These are phyloP conservation scores for Mormyrus iriodes DNA, from an alignment of 2,113 vertebrate species.

Conservation along the genomic window DNA sequence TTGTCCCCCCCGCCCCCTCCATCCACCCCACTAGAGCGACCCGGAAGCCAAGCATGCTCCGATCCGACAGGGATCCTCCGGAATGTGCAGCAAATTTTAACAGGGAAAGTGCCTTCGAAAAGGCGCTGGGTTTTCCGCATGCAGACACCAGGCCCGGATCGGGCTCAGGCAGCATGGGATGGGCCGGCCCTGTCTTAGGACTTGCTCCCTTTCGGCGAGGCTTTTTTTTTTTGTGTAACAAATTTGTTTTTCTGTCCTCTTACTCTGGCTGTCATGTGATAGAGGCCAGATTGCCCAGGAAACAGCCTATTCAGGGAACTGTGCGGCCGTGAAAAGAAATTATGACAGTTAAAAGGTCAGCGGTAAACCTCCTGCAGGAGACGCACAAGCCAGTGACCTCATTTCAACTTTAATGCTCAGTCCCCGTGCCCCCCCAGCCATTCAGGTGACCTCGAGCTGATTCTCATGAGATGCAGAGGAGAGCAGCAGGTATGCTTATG, in stretches of 20 bases:
- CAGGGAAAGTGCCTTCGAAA: not conserved
- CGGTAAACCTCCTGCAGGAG: constrained; percentile 48
- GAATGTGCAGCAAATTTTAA: not conserved
- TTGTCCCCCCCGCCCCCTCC: constrained; percentile 84
- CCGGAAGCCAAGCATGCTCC: constrained; percentile 56
- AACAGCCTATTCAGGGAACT: constrained; percentile 34
- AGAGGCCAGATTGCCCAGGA: constrained; percentile 23
- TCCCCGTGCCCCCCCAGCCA: not conserved
- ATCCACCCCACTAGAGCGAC: constrained; percentile 76
- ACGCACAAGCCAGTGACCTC: constrained; percentile 61
- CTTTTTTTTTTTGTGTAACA: not conserved
- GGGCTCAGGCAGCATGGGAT: not conserved
- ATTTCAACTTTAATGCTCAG: constrained; percentile 69
- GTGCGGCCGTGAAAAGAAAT: constrained; percentile 53
- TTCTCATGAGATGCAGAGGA: constrained; percentile 14
- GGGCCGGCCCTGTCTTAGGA: not conserved
- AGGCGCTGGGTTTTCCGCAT: not conserved
- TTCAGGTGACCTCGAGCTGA: constrained; percentile 54
- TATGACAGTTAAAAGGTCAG: constrained; percentile 60
- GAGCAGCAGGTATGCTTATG: constrained; percentile 33
- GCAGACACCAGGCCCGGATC: not conserved
- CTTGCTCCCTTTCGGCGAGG: not conserved
- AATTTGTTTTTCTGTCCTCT: not conserved
- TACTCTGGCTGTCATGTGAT: constrained; percentile 10
- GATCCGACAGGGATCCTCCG: constrained; percentile 1